Percentiles rank a stretch among this genome's conserved stretches.
Conservation (phyloP, 2,888 invertebrate species). For the Drosophila multiciliata region DNA sequence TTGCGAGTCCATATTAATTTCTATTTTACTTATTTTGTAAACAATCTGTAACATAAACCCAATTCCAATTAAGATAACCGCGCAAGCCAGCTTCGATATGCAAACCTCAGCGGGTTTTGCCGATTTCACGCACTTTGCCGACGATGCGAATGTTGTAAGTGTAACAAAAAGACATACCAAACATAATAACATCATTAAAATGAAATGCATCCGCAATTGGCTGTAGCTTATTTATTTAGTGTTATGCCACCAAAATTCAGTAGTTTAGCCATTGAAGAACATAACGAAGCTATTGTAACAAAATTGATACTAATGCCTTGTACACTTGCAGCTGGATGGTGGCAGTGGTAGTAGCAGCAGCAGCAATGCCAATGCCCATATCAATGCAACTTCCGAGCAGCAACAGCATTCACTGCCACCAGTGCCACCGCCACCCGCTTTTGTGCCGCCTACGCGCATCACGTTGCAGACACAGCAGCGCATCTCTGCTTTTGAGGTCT, state of each 20-base stretch:
- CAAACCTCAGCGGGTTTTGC: constrained; percentile 86
- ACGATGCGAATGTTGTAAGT: constrained; percentile 79
- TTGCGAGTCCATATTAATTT: constrained; percentile 24
- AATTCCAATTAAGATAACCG: constrained; percentile 77
- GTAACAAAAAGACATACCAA: constrained; percentile 32
- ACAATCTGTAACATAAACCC: constrained; percentile 48
- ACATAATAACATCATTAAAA: constrained; percentile 30
- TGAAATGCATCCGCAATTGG: constrained; percentile 54
- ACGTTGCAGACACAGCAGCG: constrained; percentile 84
- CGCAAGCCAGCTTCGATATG: constrained; percentile 85
- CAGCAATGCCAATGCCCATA: constrained; percentile 41
- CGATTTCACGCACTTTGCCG: constrained; percentile 89
- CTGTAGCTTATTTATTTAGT: constrained; percentile 52
- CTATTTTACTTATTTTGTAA: constrained; percentile 30
- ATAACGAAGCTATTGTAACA: constrained; percentile 11
- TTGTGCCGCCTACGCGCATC: constrained; percentile 77
- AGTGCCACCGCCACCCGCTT: constrained; percentile 58
- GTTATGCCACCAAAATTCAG: constrained; percentile 52
- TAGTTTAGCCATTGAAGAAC: constrained; percentile 29
- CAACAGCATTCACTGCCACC: constrained; percentile 78
- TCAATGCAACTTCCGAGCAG: constrained; percentile 62
- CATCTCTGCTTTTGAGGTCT: constrained; percentile 93
- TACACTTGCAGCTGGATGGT: constrained; percentile 38
- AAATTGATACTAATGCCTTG: constrained; percentile 14
- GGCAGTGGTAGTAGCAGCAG: constrained; percentile 58